Base-by-base conservation (phyloP, 2,888 invertebrate species). In the Patella ulyssiponensis region DNA sequence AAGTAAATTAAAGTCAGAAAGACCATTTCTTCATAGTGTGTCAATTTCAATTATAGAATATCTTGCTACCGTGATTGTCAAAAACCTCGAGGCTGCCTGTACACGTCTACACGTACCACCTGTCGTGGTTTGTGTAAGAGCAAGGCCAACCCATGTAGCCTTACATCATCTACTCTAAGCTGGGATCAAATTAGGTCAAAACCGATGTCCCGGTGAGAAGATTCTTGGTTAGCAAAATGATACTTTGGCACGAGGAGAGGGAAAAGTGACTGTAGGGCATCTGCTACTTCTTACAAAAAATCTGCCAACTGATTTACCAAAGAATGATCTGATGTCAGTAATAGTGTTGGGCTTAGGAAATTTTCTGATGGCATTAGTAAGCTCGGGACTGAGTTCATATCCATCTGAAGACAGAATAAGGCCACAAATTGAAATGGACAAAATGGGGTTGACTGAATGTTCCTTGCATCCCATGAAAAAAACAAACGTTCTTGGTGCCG, bases 381-480 rank as follows among this genome's bases (percentile, higher is more conserved):
- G 23, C 23, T 64, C 64, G 15, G 64, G 64, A 14, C 64, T 64
- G 64, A 64, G n/a, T 64, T 64, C 64, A 64, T 64, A 64, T 64
- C 64, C 64, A 20, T 64, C 23, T n/a, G 64, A 64, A 7, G 20
- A 20, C 64, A 64, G 23, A 14, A 64, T 64, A 20, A 17, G 11
- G 23, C 64, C 64, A n/a, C 64, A 64, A 64, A 64, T 9, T 64
- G 64, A 17, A 20, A 64, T 20, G n/a, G 64, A 15, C 64, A 64
- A 17, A 17, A 17, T 64, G 17, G 1, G 64, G n/a, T 64, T 64
- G 7, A 64, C 64, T 20, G 20, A n/a, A 64, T 64, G 64, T n/a
- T 64, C 20, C 12, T 64, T 15, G 14, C 64, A 17, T 9, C n/a
- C 1, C 64, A 5, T 58, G 12, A n/a, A n/a, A n/a, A n/a, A n/a